Evolutionary conservation across 1,140 invertebrate genomes (phyloP), one percentile per base, ranked within the genome.

Genomic region (Acyrthosiphon pisum): DNA sequence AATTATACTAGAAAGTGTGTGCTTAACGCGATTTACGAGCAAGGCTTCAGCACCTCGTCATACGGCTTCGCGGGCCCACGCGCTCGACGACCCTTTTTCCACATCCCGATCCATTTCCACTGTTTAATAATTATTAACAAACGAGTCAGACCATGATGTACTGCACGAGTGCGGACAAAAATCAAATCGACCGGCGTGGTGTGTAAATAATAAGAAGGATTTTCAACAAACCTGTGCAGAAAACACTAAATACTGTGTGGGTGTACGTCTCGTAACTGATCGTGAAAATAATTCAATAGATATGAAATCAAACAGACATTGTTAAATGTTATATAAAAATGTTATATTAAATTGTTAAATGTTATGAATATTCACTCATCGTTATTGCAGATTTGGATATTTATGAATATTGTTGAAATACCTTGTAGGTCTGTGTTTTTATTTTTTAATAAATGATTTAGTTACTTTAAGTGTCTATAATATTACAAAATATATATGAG

Each of bases 1-100:
- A 90, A 90, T 90, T 90, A 90, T 68, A 90, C 89, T 3, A 35
- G 56, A 90, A 90, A 68, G 89, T 90, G 89, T 68, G 89, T 90
- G 89, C 37, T 68, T 90, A 90, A 90, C 89, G 53, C 89, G 89
- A 90, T 90, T 90, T 90, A 90, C 89, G 89, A 68, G 14, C 89
- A 90, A 90, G 89, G 89, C 53, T 68, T 90, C 89, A n/a, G 89
- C 89, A 60, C 53, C 89, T 68, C 56, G 89, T 68, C 87, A 26
- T 90, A 90, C 26, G 89, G 89, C 89, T 90, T 90, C 89, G 30
- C 88, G 26, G 50, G n/a, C 35, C 48, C 50, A 53, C 50, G 9
- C 50, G 35, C 50, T 56, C 88, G 35, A 56, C 88, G 50, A 89
- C 88, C 88, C 88, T 56, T 56, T 56, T 56, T 37, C 14, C 44